Evolutionary conservation across 1,140 invertebrate species (phyloP).

Genomic region (Drosophila tsacasi): DNA sequence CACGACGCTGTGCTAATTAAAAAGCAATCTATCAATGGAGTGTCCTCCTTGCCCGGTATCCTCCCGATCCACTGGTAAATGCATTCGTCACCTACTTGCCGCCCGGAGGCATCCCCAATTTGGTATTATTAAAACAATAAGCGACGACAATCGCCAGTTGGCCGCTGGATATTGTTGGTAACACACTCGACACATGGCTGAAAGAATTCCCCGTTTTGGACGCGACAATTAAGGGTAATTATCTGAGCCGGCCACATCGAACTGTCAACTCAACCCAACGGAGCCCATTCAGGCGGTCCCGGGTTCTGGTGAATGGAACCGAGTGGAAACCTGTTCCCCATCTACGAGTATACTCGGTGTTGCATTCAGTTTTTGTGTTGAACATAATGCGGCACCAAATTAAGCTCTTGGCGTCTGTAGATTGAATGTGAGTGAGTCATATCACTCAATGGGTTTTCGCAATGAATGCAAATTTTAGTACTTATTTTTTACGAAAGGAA

Average conservation of each 20-base stretch:
- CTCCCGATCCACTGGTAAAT: slow-evolving; percentile 27
- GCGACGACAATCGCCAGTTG: slow-evolving; percentile 63
- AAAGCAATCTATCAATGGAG: slow-evolving; percentile 65
- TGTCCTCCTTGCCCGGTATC: slow-evolving; percentile 1
- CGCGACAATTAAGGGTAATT: slow-evolving; percentile 78
- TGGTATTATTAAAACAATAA: slow-evolving; percentile 70
- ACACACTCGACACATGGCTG: slow-evolving; percentile 60
- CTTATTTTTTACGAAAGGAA: not conserved
- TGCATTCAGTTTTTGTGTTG: slow-evolving; percentile 30
- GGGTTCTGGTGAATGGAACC: slow-evolving; percentile 39
- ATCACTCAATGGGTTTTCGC: slow-evolving; percentile 8
- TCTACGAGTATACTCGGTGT: slow-evolving; percentile 12
- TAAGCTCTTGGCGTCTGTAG: not conserved
- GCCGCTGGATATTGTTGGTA: slow-evolving; percentile 43
- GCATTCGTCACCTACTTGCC: slow-evolving; percentile 52
- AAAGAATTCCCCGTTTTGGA: slow-evolving; percentile 66
- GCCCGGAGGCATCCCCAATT: slow-evolving; percentile 43
- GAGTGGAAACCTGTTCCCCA: slow-evolving; percentile 44
- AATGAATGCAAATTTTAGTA: slow-evolving; percentile 2
- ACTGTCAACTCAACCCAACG: slow-evolving; percentile 33
- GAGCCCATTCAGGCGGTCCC: slow-evolving; percentile 30
- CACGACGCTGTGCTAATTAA: slow-evolving; percentile 61
- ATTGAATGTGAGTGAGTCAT: not conserved
- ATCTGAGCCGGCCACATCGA: slow-evolving; percentile 57
- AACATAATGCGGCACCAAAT: slow-evolving; percentile 11